Evolutionary conservation across 2,797 vertebrate genomes (phyloP).

Genomic region (Acrossocheilus wenchowensis): DNA sequence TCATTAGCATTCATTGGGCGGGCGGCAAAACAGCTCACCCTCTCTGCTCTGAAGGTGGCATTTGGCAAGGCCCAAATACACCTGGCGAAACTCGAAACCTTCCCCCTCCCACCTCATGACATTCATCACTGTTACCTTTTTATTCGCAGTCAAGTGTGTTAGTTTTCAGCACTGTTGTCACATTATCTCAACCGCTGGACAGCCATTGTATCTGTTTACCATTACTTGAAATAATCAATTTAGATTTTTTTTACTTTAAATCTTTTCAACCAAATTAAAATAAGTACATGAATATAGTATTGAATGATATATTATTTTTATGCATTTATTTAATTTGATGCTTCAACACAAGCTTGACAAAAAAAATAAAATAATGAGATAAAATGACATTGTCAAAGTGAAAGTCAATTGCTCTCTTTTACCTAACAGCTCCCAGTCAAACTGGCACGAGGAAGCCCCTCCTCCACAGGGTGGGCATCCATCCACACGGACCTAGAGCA

Average conservation of each 20-base stretch:
- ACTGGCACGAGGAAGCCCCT: constrained; percentile 71
- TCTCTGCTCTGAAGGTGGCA: constrained; percentile 80
- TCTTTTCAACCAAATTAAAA: background rate
- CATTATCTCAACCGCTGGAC: constrained; percentile 32
- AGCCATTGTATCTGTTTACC: constrained; percentile 36
- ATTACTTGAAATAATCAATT: background rate
- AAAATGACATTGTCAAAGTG: constrained; percentile 36
- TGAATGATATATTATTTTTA: background rate
- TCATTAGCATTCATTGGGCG: constrained; percentile 64
- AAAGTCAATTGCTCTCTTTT: constrained; percentile 50
- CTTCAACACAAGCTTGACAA: background rate
- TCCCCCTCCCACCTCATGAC: constrained; percentile 39
- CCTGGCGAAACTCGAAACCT: constrained; percentile 75
- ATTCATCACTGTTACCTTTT: constrained; percentile 61
- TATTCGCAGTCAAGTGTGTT: constrained; percentile 56
- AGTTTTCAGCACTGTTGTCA: constrained; percentile 45
- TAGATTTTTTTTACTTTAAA: background rate
- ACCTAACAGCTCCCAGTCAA: constrained; percentile 67
- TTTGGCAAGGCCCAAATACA: constrained; percentile 81
- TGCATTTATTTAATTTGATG: background rate
- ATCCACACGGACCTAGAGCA: constrained; percentile 73
- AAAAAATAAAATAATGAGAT: background rate
- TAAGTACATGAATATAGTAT: background rate
- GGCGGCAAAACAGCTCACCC: constrained; percentile 70
- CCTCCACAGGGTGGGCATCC: constrained; percentile 73